Evolutionary conservation across 2,888 invertebrate genomes (phyloP).

Genomic region (Drosophila fulvimacula): DNA sequence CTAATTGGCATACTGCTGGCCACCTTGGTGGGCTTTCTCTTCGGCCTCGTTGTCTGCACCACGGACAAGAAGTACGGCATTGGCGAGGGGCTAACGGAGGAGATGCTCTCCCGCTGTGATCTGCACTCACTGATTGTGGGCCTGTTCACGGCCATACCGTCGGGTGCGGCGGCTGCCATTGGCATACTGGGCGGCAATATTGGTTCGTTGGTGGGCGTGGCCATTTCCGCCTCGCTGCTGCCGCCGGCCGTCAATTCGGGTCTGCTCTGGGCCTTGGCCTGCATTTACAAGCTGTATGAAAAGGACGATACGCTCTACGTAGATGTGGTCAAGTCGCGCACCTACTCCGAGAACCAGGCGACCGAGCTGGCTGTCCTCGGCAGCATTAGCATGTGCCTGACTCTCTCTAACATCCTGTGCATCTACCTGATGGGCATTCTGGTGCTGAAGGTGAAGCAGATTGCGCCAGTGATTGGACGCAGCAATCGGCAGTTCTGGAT

Average conservation of each 20-base stretch:
- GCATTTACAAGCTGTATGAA: constrained; percentile 86
- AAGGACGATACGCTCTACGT: constrained; percentile 85
- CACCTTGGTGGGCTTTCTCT: constrained; percentile 88
- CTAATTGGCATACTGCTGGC: constrained; percentile 89
- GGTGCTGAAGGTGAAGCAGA: constrained; percentile 90
- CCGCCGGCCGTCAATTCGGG: constrained; percentile 93
- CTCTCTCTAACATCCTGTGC: constrained; percentile 90
- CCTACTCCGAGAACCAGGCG: constrained; percentile 87
- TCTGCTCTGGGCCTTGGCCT: constrained; percentile 88
- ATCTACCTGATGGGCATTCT: constrained; percentile 89
- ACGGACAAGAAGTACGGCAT: constrained; percentile 87
- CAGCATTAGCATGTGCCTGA: constrained; percentile 89
- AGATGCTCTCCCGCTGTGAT: constrained; percentile 89
- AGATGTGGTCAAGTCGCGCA: constrained; percentile 84
- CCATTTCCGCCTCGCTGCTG: constrained; percentile 91
- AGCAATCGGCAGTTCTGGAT: constrained; percentile 87
- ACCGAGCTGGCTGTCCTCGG: constrained; percentile 88
- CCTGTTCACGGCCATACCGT: constrained; percentile 90
- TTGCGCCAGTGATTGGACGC: constrained; percentile 86
- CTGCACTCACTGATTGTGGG: constrained; percentile 89
- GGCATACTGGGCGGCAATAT: constrained; percentile 92
- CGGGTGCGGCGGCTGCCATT: constrained; percentile 91
- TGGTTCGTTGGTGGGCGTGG: constrained; percentile 92
- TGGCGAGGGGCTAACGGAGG: constrained; percentile 88
- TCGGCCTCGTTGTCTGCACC: constrained; percentile 87